These are phyloP conservation scores for Laticauda laticaudata DNA, from an alignment of 2,113 vertebrate species.

Conservation along the genomic window DNA sequence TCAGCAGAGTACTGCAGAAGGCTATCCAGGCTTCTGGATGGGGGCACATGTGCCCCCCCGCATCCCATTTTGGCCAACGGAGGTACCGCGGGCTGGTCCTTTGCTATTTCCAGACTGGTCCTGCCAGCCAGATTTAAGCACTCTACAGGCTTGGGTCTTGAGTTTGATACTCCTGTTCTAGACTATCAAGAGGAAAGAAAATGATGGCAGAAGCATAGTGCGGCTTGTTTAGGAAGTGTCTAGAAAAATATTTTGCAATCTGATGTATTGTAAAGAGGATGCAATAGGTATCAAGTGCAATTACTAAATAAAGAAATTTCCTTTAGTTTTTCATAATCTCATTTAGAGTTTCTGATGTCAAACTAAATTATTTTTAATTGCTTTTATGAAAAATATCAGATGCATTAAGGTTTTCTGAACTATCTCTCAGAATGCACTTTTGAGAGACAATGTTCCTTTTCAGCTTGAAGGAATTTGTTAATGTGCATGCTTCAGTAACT, in stretches of 20 bases:
- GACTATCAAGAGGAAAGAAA: background rate
- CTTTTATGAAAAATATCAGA: slow-evolving; percentile 39
- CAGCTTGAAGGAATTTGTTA: slow-evolving; percentile 39
- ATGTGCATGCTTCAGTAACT: slow-evolving; percentile 22
- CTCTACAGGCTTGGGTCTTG: too few relatives aligned
- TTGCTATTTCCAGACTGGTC: too few relatives aligned
- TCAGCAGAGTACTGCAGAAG: too few relatives aligned
- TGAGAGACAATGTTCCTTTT: slow-evolving; percentile 6
- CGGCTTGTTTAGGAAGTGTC: background rate
- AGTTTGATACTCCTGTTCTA: too few relatives aligned
- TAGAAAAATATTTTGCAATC: background rate
- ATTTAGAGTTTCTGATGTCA: slow-evolving; percentile 31
- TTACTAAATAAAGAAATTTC: slow-evolving; percentile 31
- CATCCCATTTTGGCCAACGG: too few relatives aligned
- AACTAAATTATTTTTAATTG: slow-evolving; percentile 52
- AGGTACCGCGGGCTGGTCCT: too few relatives aligned
- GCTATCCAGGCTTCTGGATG: too few relatives aligned
- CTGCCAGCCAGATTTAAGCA: too few relatives aligned
- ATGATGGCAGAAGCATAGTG: too few relatives aligned
- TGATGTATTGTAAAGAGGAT: background rate
- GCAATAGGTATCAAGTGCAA: background rate
- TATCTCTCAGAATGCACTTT: background rate
- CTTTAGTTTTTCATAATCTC: slow-evolving; percentile 43
- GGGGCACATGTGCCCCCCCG: too few relatives aligned
- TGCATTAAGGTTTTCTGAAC: slow-evolving; percentile 39